Evolutionary conservation across 2,113 vertebrate species (phyloP), one percentile per base, ranked within the genome.

Genomic region (Gasterosteus aculeatus): DNA sequence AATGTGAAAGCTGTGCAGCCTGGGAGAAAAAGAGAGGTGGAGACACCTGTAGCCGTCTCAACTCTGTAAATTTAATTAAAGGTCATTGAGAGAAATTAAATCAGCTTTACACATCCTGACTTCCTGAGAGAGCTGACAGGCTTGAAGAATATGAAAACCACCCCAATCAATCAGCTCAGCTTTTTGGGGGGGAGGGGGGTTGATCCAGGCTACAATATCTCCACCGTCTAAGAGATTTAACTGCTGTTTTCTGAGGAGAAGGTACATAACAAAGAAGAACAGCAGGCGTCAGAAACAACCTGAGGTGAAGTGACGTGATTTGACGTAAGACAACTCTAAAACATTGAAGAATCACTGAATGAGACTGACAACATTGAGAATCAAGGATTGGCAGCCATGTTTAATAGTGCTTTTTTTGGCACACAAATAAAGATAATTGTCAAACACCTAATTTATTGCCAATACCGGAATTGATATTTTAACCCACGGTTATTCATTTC

Each of bases 1-100:
- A 87, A 77, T 58, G n/a, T n/a, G 22, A 54, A 62, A 47, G 31
- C 16, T 49, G 66, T 22, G 69, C 12, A 41, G 56, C 2, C 4
- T 31, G 33, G 14, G 38, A 51, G 51, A 6, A 22, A n/a, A 38
- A 35, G n/a, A 38, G 31, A 42, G 49, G 15, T 19, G n/a, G 68
- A 59, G 51, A 11, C 41, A 31, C n/a, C 38, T 33, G 10, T 3
- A 41, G 59, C 41, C 57, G 9, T 42, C 53, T 1, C 19, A 47
- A 15, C 1, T 5, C 26, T 5, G 2, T 22, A n/a, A 26, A 62
- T 31, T 31, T 15, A 56, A 3, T 31, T 15, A 62, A 5, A 7
- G 18, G 18, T 29, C 16, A 73, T 8, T 54, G 26, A 19, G 44
- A 53, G 51, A 49, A 58, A 49, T 31, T 12, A 4, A 12, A 44